phyloP scores from a whole-genome alignment of 2,797 vertebrate genomes.

The Enteromius viviparus region DNA sequence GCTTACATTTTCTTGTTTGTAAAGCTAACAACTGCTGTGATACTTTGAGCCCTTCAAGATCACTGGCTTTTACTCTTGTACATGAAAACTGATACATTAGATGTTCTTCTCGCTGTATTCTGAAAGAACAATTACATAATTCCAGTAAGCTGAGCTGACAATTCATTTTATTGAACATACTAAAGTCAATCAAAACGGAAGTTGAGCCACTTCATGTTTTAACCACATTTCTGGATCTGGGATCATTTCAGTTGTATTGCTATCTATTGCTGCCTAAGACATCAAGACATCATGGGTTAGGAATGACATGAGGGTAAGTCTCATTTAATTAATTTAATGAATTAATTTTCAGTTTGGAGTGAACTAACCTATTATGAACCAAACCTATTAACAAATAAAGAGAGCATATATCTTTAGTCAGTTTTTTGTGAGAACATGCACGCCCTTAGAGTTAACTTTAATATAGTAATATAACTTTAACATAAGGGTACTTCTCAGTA shows the following conservation, averaged over 20 bases:
- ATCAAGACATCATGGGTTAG: no score
- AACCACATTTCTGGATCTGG: no score
- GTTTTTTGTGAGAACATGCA: not conserved
- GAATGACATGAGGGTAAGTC: no score
- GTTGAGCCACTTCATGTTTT: no score
- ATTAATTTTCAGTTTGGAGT: no score
- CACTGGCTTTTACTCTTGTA: not conserved
- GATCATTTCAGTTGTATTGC: no score
- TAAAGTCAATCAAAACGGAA: no score
- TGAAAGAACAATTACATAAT: not conserved
- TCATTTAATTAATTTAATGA: no score
- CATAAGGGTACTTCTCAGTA: not conserved
- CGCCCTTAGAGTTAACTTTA: not conserved
- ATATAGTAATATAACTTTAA: not conserved
- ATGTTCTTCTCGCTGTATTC: not conserved
- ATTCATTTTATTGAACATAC: not conserved
- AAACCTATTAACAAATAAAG: not conserved
- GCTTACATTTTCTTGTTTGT: constrained; percentile 17
- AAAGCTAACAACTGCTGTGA: not conserved
- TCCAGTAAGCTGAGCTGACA: not conserved
- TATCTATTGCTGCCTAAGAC: no score
- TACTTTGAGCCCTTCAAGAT: not conserved
- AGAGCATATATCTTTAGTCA: not conserved
- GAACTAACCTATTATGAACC: no score
- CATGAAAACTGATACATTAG: not conserved